Evolutionary conservation across 2,888 invertebrate genomes (phyloP).

Genomic region (Amphipyra berbera): DNA sequence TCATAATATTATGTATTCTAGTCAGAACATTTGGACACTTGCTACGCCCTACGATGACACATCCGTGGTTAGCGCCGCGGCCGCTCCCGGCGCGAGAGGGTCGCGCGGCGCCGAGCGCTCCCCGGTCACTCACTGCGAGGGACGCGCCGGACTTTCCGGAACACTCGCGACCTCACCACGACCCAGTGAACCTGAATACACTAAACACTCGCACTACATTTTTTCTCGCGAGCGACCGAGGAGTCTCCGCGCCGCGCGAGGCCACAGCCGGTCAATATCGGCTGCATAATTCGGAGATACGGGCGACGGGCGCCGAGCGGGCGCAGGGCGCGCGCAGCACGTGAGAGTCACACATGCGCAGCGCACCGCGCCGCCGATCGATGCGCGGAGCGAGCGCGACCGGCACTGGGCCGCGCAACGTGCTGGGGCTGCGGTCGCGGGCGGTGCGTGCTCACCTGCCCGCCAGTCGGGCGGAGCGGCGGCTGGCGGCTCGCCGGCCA

Average conservation of each 20-base stretch:
- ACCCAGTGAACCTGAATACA: not conserved
- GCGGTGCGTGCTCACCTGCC: slow-evolving; percentile 65
- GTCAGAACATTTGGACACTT: slow-evolving; percentile 3
- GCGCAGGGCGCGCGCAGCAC: slow-evolving; percentile 43
- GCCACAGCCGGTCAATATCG: slow-evolving; percentile 48
- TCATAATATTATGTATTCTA: slow-evolving; percentile 1
- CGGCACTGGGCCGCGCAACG: slow-evolving; percentile 51
- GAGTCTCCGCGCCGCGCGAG: slow-evolving; percentile 25
- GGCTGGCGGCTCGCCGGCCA: slow-evolving; percentile 72
- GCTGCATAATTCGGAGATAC: slow-evolving; percentile 40
- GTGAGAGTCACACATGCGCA: slow-evolving; percentile 43
- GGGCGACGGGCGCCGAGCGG: slow-evolving; percentile 36
- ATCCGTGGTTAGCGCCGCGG: slow-evolving; percentile 18
- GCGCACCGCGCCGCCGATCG: slow-evolving; percentile 43
- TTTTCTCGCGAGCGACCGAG: slow-evolving; percentile 24
- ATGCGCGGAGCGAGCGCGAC: no score
- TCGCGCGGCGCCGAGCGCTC: not conserved
- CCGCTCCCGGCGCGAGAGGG: slow-evolving; percentile 3
- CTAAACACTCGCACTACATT: slow-evolving; percentile 22
- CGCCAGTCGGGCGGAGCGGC: slow-evolving; percentile 65
- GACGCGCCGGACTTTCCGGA: not conserved
- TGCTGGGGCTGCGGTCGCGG: slow-evolving; percentile 23
- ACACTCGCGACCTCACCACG: no score
- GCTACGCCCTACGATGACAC: slow-evolving; percentile 38
- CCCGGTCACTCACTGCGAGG: no score